Evolutionary conservation across 1,140 invertebrate genomes (phyloP).

Genomic region (Dufourea novaeangliae): DNA sequence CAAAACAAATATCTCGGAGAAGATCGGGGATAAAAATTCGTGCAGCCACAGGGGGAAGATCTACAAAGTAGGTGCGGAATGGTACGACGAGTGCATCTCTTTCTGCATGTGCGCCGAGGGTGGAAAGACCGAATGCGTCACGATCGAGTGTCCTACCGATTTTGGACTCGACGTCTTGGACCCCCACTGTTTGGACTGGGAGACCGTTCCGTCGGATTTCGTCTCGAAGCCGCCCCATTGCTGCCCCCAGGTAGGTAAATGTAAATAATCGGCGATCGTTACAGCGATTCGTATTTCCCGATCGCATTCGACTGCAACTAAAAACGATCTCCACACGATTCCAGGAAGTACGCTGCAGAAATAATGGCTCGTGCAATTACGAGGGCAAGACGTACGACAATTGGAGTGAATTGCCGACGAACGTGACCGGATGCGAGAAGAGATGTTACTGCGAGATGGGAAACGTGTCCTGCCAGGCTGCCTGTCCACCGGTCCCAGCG

Average conservation of each 20-base stretch:
- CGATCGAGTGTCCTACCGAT: conserved; percentile 90
- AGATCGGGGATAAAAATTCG: conserved; percentile 68
- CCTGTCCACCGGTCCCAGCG: conserved; percentile 88
- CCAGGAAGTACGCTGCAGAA: conserved; percentile 87
- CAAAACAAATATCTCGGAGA: conserved; percentile 76
- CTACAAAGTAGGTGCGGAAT: conserved; percentile 83
- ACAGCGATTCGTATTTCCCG: too few species aligned
- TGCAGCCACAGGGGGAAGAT: conserved; percentile 84
- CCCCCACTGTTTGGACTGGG: conserved; percentile 92
- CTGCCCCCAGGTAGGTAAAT: conserved; percentile 85
- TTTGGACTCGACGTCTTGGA: conserved; percentile 92
- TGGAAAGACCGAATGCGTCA: conserved; percentile 85
- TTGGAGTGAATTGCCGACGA: conserved; percentile 81
- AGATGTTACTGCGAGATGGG: conserved; percentile 93
- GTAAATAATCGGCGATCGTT: background rate
- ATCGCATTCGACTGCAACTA: too few species aligned
- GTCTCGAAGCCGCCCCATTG: conserved; percentile 89
- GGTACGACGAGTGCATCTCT: conserved; percentile 89
- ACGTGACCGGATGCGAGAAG: conserved; percentile 90
- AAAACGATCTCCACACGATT: too few species aligned
- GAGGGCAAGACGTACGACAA: conserved; percentile 85
- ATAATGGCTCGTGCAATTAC: conserved; percentile 89
- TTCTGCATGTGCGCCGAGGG: conserved; percentile 86
- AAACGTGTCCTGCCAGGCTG: conserved; percentile 90
- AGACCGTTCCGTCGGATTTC: conserved; percentile 88